Conservation (phyloP, 2,888 invertebrate species). For the Celastrina argiolus region DNA sequence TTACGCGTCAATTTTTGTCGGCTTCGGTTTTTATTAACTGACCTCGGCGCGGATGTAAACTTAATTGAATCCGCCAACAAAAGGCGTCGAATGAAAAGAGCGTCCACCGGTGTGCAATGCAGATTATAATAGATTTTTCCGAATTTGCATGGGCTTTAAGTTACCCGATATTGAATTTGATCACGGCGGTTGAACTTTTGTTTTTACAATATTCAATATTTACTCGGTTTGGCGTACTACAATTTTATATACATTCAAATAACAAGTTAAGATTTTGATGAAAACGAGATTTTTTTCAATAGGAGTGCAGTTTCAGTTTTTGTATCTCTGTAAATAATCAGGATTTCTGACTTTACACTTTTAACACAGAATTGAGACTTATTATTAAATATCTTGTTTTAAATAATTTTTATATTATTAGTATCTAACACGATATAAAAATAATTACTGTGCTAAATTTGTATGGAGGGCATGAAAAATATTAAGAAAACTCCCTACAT, state of each 20-base stretch:
- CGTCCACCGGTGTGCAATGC: conserved; percentile 73
- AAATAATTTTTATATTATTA: too few relatives aligned
- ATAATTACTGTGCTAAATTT: too few relatives aligned
- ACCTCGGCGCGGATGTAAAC: conserved; percentile 76
- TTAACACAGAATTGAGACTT: too few relatives aligned
- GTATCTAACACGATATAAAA: too few relatives aligned
- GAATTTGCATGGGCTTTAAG: conserved; percentile 72
- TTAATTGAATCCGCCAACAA: conserved; percentile 76
- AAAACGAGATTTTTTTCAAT: too few relatives aligned
- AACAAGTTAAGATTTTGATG: too few relatives aligned
- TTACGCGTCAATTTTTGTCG: conserved; percentile 74
- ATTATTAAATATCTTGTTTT: too few relatives aligned
- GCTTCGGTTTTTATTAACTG: conserved; percentile 76
- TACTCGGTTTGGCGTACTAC: neutral
- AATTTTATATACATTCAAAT: neutral
- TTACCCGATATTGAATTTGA: conserved; percentile 68
- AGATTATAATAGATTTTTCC: conserved; percentile 74
- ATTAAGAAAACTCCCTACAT: too few relatives aligned
- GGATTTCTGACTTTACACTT: too few relatives aligned
- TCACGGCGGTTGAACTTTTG: conserved; percentile 59
- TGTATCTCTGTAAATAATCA: too few relatives aligned
- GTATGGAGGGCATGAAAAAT: too few relatives aligned
- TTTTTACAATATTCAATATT: conserved; percentile 44
- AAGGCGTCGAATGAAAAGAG: conserved; percentile 75
- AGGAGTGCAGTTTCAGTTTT: too few relatives aligned